phyloP scores from a whole-genome alignment of 1,140 invertebrate species.

The Drosophila arizonae region DNA sequence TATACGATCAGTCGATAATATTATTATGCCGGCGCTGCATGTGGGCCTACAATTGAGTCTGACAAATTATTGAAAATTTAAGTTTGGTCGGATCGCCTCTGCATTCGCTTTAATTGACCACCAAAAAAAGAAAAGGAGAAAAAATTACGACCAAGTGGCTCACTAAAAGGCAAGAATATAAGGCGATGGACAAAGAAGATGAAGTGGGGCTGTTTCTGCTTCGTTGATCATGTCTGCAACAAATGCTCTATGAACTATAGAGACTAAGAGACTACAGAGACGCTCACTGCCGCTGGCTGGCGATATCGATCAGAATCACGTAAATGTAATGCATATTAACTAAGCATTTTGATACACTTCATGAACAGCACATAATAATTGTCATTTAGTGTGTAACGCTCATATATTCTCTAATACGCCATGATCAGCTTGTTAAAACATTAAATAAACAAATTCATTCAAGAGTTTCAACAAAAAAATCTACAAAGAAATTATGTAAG shows the following conservation, averaged over 20 bases:
- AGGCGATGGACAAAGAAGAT: too few relatives aligned
- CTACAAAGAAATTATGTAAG: too few relatives aligned
- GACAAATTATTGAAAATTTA: too few relatives aligned
- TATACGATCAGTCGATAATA: too few relatives aligned
- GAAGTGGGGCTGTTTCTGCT: conserved; percentile 58
- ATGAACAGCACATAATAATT: conserved; percentile 5
- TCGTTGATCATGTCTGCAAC: conserved; percentile 76
- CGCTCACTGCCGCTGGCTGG: conserved; percentile 55
- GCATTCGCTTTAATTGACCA: too few relatives aligned
- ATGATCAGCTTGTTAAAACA: not conserved
- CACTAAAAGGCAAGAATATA: not conserved
- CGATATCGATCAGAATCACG: conserved; percentile 80
- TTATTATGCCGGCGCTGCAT: too few relatives aligned
- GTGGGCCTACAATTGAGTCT: too few relatives aligned
- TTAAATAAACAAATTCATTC: too few relatives aligned
- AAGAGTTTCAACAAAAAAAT: too few relatives aligned
- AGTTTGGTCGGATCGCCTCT: too few relatives aligned
- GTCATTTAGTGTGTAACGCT: not conserved
- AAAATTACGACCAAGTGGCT: conserved; percentile 5
- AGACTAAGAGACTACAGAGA: conserved; percentile 43
- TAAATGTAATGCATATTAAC: conserved; percentile 80
- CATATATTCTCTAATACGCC: not conserved
- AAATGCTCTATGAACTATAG: conserved; percentile 76
- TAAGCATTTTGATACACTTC: conserved; percentile 54
- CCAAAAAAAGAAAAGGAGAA: conserved; percentile 3